Conservation (phyloP, 2,888 invertebrate genomes). For the Mimachlamys varia region DNA sequence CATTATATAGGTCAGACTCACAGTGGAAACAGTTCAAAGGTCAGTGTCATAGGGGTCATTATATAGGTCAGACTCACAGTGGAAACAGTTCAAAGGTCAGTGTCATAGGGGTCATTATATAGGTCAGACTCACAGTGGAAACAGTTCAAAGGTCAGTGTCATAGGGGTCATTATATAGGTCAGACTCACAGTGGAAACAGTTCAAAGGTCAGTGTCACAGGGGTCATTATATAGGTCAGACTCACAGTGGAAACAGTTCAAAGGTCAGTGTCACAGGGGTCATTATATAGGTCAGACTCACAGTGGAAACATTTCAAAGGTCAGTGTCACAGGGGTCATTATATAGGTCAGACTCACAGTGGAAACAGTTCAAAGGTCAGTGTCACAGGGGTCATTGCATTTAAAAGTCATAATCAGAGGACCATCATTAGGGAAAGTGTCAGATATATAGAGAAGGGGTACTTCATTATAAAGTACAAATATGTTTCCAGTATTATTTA, state of each 20-base stretch:
- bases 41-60: constrained; percentile 46
- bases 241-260: constrained; percentile 75
- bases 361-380: constrained; percentile 75
- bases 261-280: constrained; percentile 59
- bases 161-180: constrained; percentile 37
- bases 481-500: too few species aligned
- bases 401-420: constrained; percentile 65
- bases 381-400: background rate
- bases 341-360: constrained; percentile 67
- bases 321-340: constrained; percentile 47
- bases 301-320: constrained; percentile 76
- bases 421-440: too few species aligned
- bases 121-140: constrained; percentile 72
- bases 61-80: constrained; percentile 67
- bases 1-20: constrained; percentile 60
- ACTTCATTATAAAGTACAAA: too few species aligned
- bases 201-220: constrained; percentile 67
- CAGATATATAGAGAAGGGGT: too few species aligned
- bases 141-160: constrained; percentile 71
- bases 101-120: background rate
- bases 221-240: constrained; percentile 63
- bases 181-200: constrained; percentile 74
- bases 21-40: constrained; percentile 76
- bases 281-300: constrained; percentile 60
- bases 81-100: constrained; percentile 75